Percentiles rank a stretch among this genome's conserved stretches.
Conservation (phyloP, 1,140 invertebrate genomes). For the Araneus ventricosus region DNA sequence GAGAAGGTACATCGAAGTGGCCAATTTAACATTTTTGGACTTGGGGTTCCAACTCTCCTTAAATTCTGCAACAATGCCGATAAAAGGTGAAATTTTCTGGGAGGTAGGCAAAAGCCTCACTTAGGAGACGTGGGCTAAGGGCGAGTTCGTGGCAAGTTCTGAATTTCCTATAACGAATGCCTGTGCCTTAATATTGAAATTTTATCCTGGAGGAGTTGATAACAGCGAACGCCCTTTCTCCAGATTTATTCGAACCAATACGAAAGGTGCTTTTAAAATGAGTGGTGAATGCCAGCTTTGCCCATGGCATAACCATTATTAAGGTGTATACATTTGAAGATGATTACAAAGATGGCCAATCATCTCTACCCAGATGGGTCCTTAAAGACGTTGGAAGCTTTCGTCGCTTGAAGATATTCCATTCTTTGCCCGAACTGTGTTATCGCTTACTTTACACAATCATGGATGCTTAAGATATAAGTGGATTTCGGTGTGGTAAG, state of each 20-base stretch:
- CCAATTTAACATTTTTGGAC: too few relatives aligned
- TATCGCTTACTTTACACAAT: background rate
- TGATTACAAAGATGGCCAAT: background rate
- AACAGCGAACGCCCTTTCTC: background rate
- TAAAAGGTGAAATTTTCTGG: constrained; percentile 18
- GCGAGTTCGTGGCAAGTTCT: background rate
- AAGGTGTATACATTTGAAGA: background rate
- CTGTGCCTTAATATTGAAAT: background rate
- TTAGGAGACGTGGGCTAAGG: background rate
- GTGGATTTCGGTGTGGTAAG: background rate
- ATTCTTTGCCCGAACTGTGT: background rate
- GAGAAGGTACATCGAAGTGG: too few relatives aligned
- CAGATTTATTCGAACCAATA: background rate
- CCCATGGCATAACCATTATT: background rate
- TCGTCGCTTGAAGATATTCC: background rate
- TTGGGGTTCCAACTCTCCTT: too few relatives aligned
- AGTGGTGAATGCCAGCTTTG: background rate
- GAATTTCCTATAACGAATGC: background rate
- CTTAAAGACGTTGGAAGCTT: background rate
- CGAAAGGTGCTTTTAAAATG: background rate
- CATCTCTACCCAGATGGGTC: too few relatives aligned
- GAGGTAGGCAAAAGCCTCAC: background rate
- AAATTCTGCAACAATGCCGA: background rate
- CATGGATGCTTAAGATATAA: background rate
- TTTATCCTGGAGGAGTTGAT: background rate